phyloP scores from a whole-genome alignment of 2,797 vertebrate genomes.

The Gallinago solitaria region DNA sequence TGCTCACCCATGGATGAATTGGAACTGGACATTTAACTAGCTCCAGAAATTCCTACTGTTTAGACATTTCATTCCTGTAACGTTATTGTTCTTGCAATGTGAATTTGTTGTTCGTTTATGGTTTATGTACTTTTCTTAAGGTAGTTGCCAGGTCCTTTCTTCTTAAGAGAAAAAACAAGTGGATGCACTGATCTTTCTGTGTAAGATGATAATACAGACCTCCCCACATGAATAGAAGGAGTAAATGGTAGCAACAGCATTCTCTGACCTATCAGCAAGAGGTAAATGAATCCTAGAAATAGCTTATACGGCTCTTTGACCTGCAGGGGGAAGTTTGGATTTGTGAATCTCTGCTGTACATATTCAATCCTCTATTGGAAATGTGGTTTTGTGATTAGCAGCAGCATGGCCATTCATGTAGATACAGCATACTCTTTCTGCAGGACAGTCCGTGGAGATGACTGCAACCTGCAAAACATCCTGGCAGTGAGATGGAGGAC shows the following conservation, averaged over 20 bases:
- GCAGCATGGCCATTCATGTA: rapidly evolving
- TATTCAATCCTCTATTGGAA: rapidly evolving
- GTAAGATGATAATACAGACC: not conserved
- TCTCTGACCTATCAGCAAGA: not conserved
- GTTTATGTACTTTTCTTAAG: not conserved
- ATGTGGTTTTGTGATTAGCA: not conserved
- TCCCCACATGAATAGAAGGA: not conserved
- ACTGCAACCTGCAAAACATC: not conserved
- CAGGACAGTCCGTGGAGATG: not conserved
- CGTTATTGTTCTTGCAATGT: not conserved
- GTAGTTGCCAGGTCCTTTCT: not conserved
- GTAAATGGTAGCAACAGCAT: not conserved
- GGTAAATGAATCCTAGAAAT: not conserved
- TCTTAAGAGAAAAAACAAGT: not conserved
- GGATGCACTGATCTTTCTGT: not conserved
- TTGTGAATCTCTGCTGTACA: not conserved
- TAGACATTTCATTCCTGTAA: not conserved
- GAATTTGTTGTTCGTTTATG: not conserved
- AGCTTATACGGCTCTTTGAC: not conserved
- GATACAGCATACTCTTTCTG: not conserved
- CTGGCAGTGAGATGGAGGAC: not conserved
- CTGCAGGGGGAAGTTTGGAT: not conserved
- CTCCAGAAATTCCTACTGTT: not conserved
- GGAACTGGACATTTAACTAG: not conserved
- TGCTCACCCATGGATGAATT: not conserved